Evolutionary conservation across 2,113 vertebrate species (phyloP), one percentile per base, ranked within the genome.

Genomic region (Pangasianodon hypophthalmus): DNA sequence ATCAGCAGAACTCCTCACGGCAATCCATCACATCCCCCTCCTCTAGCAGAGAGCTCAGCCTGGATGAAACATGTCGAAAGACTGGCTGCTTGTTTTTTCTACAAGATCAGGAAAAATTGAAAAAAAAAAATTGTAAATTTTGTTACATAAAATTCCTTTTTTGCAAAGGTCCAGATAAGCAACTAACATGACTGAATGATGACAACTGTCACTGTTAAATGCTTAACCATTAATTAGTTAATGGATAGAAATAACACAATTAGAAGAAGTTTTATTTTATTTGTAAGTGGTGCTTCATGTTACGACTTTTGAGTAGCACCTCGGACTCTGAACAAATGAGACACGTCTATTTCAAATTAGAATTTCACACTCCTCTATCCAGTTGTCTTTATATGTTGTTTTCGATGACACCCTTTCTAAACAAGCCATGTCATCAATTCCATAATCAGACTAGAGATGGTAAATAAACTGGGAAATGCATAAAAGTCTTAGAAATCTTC

Each of bases 1-100:
- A 95, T 95, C 93, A 94, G 93, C 92, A 93, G 89, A 90, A 92
- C 92, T 91, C 93, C 92, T 92, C 90, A 73, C 89, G 91, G 92
- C 87, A 89, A 92, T 89, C 92, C 92, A 95, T 94, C 93, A 94
- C 93, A 95, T 94, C 92, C 87, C 87, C 71, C 92, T 92, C 92
- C 93, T 95, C 93, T 87, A 90, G 90, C 92, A 88, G 82, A 93
- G 91, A 90, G 87, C 89, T 92, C 92, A 91, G 60, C 46, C 24
- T 86, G 83, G 48, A 86, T 67, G 90, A 93, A 94, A 95, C 94
- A 94, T 91, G 92, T 93, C 93, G 93, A 52, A 93, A 90, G 3
- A 90, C 73, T 88, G 90, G 37, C 7, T 88, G 32, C 21, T 84
- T 29, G 4, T 88, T 52, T 92, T 90, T 93, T 86, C n/a, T 13